These are phyloP conservation scores for Limosa lapponica DNA, from an alignment of 2,797 vertebrate species.

Conservation along the genomic window DNA sequence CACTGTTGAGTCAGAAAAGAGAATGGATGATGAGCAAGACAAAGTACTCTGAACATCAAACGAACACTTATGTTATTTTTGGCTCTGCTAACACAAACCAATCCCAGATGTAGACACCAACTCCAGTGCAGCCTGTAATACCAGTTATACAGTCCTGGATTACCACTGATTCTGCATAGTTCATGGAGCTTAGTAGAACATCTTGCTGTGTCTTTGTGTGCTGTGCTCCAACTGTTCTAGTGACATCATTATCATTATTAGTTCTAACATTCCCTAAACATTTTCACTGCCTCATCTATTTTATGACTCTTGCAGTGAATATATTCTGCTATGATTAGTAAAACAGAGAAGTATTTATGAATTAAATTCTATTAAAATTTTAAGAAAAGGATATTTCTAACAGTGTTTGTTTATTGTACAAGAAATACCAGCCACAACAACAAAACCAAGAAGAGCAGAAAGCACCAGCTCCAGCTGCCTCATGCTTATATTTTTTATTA, in stretches of 20 bases:
- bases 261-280: slow-evolving; percentile 31
- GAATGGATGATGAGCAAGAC: neutral
- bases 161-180: neutral
- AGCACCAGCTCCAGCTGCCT: neutral
- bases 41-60: neutral
- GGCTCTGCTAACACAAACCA: slow-evolving; percentile 4
- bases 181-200: neutral
- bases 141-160: slow-evolving; percentile 6
- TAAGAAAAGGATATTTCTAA: slow-evolving; percentile 18
- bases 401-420: slow-evolving; percentile 12
- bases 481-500: neutral
- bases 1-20: neutral
- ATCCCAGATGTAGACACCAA: neutral
- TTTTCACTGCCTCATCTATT: slow-evolving; percentile 58
- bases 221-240: slow-evolving; percentile 7
- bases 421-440: neutral
- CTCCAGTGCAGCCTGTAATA: slow-evolving; percentile 44
- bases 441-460: neutral
- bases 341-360: slow-evolving; percentile 47
- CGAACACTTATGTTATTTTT: neutral
- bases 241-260: slow-evolving; percentile 17
- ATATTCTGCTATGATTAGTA: slow-evolving; percentile 32
- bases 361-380: slow-evolving; percentile 41
- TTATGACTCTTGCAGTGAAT: slow-evolving; percentile 42
- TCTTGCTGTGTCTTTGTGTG: slow-evolving; percentile 15